phyloP scores from a whole-genome alignment of 2,113 vertebrate species.

The Connochaetes taurinus region DNA sequence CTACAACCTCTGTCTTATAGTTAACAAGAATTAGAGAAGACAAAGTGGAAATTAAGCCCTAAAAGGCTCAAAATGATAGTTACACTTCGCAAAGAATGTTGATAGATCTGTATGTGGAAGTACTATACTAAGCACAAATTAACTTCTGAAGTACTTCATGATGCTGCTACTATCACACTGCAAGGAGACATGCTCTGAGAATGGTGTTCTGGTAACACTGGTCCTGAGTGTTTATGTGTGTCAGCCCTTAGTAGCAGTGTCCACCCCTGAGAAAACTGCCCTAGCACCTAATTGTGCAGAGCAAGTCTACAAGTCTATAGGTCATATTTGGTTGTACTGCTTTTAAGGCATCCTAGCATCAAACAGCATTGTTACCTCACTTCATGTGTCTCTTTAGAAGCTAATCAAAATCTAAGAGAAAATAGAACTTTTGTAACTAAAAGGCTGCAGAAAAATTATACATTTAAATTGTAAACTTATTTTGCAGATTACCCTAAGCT shows the following conservation, averaged over 20 bases:
- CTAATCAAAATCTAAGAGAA: conserved; percentile 17
- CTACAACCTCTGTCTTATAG: background rate
- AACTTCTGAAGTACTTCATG: background rate
- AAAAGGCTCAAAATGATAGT: background rate
- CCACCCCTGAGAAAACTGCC: background rate
- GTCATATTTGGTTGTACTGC: background rate
- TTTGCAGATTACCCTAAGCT: background rate
- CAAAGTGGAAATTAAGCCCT: background rate
- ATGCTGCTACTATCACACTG: background rate
- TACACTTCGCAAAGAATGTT: background rate
- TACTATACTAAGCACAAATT: background rate
- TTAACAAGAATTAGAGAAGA: background rate
- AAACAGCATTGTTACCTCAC: background rate
- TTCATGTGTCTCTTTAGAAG: background rate
- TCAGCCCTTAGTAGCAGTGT: background rate
- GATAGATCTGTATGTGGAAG: background rate
- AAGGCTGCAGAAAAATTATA: background rate
- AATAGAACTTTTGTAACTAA: background rate
- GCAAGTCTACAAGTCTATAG: background rate
- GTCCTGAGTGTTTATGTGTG: background rate
- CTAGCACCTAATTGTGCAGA: background rate
- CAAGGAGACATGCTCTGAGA: background rate
- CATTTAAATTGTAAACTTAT: background rate
- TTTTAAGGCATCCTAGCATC: background rate
- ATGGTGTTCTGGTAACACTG: background rate